Base-by-base conservation (phyloP, 2,888 invertebrate genomes). In the Leptinotarsa tumamoca region DNA sequence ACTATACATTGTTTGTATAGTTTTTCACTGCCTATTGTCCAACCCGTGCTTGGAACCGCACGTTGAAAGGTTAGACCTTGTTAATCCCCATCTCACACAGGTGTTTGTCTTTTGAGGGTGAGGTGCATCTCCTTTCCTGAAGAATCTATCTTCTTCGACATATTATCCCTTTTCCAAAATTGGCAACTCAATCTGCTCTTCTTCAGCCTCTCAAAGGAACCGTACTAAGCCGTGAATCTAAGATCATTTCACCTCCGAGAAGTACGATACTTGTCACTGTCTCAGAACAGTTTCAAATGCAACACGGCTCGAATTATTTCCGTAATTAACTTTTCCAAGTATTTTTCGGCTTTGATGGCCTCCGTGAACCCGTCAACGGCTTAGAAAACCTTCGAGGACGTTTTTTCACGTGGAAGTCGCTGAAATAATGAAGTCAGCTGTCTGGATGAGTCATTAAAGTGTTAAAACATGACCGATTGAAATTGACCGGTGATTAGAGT, bases 261-360 rank as follows among this genome's bases (percentile, higher is more conserved):
- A 74, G 52, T 70, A 50, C 66, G 73, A 68, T 66, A 79, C 73
- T 73, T 77, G 80, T 80, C 79, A 80, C 74, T 74, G 76, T 72
- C 67, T 77, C 66, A 76, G 72, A 78, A 78, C 81, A 80, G 77
- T 79, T 79, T 78, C 77, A 77, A 80, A 78, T 80, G 79, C 79
- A 23, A 76, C 75, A 76, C 76, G 74, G 74, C 79, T 78, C 67
- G 74, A 76, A 82, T 82, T 80, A 81, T 80, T 78, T 80, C 76
- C 82, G 77, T 82, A 82, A 82, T 82, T 82, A 82, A 80, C 80
- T 79, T 82, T 82, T 82, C 81, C 71, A 72, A 80, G 82, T 80
- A 82, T 82, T 82, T 81, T 80, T 76, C 77, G 74, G 74, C 23
- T 72, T 72, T 54, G 52, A 78, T 51, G 56, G 77, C 73, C 81